phyloP scores from a whole-genome alignment of 2,113 vertebrate species.

The Hyaena hyaena region DNA sequence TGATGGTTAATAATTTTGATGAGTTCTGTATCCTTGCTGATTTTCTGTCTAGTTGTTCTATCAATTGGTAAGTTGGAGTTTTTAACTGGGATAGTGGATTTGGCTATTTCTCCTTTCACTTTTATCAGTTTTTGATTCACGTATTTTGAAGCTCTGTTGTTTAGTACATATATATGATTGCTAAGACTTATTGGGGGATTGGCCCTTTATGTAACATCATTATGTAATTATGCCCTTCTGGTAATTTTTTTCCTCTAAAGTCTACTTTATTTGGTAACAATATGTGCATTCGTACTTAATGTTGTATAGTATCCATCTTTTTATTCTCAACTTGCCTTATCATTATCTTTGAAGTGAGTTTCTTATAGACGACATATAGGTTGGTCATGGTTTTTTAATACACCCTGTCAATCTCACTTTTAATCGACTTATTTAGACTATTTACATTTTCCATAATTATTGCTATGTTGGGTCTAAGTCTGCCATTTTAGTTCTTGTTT shows the following conservation, averaged over 20 bases:
- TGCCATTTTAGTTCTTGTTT: neutral
- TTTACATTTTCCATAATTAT: slow-evolving; percentile 30
- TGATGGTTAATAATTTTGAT: neutral
- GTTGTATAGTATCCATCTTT: neutral
- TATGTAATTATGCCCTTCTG: neutral
- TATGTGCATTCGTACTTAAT: neutral
- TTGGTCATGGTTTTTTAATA: neutral
- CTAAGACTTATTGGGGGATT: neutral
- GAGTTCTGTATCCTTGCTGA: neutral
- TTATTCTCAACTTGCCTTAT: neutral
- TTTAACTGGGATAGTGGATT: neutral
- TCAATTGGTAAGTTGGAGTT: neutral
- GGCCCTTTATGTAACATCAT: neutral
- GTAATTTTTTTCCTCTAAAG: neutral
- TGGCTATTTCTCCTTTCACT: neutral
- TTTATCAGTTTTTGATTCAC: neutral
- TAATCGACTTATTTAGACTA: neutral
- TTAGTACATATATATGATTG: neutral
- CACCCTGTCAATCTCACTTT: neutral
- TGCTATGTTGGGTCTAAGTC: neutral
- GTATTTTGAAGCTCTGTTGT: slow-evolving; percentile 1
- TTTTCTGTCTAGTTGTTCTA: neutral
- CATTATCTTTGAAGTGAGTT: neutral
- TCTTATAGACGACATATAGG: neutral
- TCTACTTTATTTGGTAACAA: neutral